Evolutionary conservation across 2,888 invertebrate genomes (phyloP).

Genomic region (Formica aserva): DNA sequence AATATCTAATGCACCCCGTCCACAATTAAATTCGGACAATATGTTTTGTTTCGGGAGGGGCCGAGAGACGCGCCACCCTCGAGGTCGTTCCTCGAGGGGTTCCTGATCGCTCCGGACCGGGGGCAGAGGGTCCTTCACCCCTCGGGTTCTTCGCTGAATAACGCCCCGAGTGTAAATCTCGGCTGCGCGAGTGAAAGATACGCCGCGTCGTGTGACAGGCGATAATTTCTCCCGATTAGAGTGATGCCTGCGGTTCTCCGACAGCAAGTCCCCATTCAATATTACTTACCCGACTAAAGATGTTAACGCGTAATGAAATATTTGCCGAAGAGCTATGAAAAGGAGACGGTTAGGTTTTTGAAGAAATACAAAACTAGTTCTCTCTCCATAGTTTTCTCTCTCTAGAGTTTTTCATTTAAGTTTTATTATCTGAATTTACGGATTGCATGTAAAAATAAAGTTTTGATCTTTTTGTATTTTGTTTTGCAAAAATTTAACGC

Average conservation of each 20-base stretch:
- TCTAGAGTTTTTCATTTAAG: background rate
- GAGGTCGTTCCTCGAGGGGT: conserved; percentile 59
- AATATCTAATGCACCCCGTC: conserved; percentile 84
- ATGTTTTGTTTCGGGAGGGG: conserved; percentile 84
- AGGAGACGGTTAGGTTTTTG: background rate
- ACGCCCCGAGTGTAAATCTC: conserved; percentile 81
- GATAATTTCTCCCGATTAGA: conserved; percentile 70
- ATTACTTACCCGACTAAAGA: conserved; percentile 18
- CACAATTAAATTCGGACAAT: conserved; percentile 86
- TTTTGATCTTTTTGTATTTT: no score
- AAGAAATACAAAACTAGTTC: background rate
- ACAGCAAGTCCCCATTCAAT: conserved; percentile 54
- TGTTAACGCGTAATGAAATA: conserved; percentile 36
- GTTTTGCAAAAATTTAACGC: no score
- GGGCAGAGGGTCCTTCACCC: conserved; percentile 60
- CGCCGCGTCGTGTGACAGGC: conserved; percentile 47
- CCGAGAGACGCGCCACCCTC: conserved; percentile 71
- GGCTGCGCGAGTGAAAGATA: conserved; percentile 70
- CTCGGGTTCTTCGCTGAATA: conserved; percentile 72
- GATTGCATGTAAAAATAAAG: no score
- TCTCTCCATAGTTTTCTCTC: background rate
- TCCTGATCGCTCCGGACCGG: conserved; percentile 34
- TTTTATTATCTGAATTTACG: background rate
- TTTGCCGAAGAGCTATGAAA: background rate
- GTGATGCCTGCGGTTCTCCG: conserved; percentile 25